Conservation (phyloP, 64 coral and sea anemone genomes). For the Astreopora myriophthalma region DNA sequence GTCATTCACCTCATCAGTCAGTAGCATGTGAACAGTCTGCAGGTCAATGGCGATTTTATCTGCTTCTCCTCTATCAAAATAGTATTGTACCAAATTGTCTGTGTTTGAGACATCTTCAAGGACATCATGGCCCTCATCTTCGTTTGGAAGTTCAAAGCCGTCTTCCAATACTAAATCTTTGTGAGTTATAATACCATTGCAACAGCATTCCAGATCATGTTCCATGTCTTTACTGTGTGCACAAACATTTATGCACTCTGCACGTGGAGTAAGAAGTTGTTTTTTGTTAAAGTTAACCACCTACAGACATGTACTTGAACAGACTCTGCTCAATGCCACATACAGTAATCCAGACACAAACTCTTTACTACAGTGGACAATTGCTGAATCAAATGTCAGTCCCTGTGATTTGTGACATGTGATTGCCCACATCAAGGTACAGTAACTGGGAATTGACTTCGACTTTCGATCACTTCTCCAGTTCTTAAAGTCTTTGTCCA, state of each 20-base stretch:
- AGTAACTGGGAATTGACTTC: background rate
- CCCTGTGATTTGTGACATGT: slow-evolving; percentile 53
- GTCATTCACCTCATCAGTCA: background rate
- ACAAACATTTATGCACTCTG: background rate
- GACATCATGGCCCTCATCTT: background rate
- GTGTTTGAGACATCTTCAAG: background rate
- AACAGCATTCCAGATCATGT: too few species aligned
- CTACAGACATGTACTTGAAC: background rate
- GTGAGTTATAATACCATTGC: background rate
- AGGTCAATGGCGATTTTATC: slow-evolving; percentile 24
- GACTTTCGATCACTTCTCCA: background rate
- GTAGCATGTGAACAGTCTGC: background rate
- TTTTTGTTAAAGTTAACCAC: background rate
- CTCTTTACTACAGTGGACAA: background rate
- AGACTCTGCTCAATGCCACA: background rate
- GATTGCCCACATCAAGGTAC: background rate
- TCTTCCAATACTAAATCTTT: background rate
- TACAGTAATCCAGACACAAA: slow-evolving; percentile 7
- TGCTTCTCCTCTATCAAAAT: slow-evolving; percentile 72
- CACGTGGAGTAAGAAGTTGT: background rate
- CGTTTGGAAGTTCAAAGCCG: background rate
- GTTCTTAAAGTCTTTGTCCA: background rate
- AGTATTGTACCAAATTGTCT: background rate
- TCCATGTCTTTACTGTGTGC: too few species aligned
- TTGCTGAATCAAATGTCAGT: background rate